Conservation (phyloP, 1,140 invertebrate species). For the Scylla paramamosain region DNA sequence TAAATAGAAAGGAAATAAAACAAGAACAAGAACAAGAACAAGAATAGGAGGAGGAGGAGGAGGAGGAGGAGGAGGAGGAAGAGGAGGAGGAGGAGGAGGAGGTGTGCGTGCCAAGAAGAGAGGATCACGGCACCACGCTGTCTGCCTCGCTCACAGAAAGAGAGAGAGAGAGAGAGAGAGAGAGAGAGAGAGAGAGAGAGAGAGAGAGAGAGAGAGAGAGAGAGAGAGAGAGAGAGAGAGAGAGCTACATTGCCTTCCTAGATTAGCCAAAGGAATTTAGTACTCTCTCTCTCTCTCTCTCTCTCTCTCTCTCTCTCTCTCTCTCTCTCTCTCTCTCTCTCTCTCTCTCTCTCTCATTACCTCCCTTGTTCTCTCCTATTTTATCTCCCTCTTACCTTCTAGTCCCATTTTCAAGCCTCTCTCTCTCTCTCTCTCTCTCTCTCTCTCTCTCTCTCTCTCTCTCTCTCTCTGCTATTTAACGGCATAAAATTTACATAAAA, state of each 20-base stretch:
- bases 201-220: constrained; percentile 3
- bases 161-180: constrained; percentile 12
- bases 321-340: neutral
- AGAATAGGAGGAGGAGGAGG: too few relatives aligned
- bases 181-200: constrained; percentile 10
- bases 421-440: too few relatives aligned
- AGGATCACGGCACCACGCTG: neutral
- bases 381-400: too few relatives aligned
- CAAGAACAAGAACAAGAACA: too few relatives aligned
- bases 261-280: neutral
- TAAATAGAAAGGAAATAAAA: too few relatives aligned
- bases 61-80: neutral
- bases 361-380: too few relatives aligned
- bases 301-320: neutral
- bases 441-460: too few relatives aligned
- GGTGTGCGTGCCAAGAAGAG: neutral
- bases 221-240: neutral
- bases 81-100: neutral
- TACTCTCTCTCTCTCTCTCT: neutral
- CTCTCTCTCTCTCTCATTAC: too few relatives aligned
- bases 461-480: too few relatives aligned
- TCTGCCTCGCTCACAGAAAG: neutral
- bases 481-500: too few relatives aligned
- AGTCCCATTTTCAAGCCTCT: too few relatives aligned
- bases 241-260: neutral